phyloP scores from a whole-genome alignment of 1,140 invertebrate genomes.

The Cyclina sinensis region DNA sequence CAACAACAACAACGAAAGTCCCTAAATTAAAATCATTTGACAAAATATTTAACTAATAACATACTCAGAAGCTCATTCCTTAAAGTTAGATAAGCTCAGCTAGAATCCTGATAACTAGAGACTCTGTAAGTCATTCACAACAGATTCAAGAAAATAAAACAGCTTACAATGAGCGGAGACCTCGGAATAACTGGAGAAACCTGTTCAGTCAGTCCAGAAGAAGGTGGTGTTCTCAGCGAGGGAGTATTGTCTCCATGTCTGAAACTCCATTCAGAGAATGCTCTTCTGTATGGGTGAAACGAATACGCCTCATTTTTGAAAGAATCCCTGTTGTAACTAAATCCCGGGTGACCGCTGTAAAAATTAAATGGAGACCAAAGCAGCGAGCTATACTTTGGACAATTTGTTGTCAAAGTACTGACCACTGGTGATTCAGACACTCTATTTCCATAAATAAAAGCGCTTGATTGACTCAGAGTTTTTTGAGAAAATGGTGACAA shows the following conservation, averaged over 20 bases:
- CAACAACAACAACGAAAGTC: too few species aligned
- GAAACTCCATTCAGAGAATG: neutral
- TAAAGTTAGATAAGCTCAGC: too few species aligned
- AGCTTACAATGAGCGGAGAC: slow-evolving; percentile 5
- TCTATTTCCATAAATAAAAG: neutral
- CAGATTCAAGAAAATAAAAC: neutral
- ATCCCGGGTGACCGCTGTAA: neutral
- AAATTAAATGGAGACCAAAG: neutral
- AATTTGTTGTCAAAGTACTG: neutral
- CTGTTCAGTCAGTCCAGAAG: neutral
- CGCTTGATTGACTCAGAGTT: neutral
- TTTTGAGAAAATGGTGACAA: slow-evolving; percentile 20
- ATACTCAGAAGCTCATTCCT: too few species aligned
- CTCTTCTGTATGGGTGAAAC: slow-evolving; percentile 7
- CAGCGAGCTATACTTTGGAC: neutral
- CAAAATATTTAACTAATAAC: too few species aligned
- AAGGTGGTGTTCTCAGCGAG: neutral
- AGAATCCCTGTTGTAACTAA: neutral
- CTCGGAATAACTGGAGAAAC: neutral
- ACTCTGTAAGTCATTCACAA: too few species aligned
- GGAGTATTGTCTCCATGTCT: neutral
- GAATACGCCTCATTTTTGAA: neutral
- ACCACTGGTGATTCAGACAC: neutral
- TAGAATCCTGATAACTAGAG: too few species aligned
- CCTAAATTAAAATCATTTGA: too few species aligned